Conservation (phyloP, 2,888 invertebrate species). For the Ferdinandea cuprea region DNA sequence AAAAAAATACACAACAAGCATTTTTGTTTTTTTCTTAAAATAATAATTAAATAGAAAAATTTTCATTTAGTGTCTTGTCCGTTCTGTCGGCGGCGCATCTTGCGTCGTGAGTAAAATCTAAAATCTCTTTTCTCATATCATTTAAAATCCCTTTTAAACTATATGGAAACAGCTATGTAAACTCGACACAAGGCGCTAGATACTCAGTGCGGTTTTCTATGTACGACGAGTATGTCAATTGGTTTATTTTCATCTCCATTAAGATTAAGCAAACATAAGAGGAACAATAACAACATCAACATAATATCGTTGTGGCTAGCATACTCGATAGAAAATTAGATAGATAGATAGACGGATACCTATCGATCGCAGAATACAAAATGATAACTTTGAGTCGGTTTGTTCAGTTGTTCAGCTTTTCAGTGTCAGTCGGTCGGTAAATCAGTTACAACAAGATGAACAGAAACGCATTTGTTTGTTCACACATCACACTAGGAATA, state of each 20-base stretch:
- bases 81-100: not conserved
- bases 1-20: conserved; percentile 3
- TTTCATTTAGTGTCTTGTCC: conserved; percentile 18
- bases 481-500: conserved; percentile 23
- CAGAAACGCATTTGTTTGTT: conserved; percentile 35
- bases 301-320: conserved; percentile 1
- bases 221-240: conserved; percentile 29
- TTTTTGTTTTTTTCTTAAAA: conserved; percentile 35
- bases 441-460: conserved; percentile 7
- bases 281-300: conserved; percentile 20
- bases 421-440: conserved; percentile 16
- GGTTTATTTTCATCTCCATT: conserved; percentile 63
- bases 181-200: not conserved
- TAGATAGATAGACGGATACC: conserved; percentile 31
- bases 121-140: conserved; percentile 8
- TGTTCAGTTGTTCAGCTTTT: not conserved
- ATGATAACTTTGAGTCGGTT: conserved; percentile 3
- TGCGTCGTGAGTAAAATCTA: conserved; percentile 11
- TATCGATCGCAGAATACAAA: conserved; percentile 23
- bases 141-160: not conserved
- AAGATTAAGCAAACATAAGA: conserved; percentile 34
- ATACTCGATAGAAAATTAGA: not conserved
- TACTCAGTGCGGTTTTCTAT: conserved; percentile 14
- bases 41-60: conserved; percentile 23
- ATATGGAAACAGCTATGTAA: not conserved